Evolutionary conservation across 2,888 invertebrate genomes (phyloP).

Genomic region (Coremacera marginata): DNA sequence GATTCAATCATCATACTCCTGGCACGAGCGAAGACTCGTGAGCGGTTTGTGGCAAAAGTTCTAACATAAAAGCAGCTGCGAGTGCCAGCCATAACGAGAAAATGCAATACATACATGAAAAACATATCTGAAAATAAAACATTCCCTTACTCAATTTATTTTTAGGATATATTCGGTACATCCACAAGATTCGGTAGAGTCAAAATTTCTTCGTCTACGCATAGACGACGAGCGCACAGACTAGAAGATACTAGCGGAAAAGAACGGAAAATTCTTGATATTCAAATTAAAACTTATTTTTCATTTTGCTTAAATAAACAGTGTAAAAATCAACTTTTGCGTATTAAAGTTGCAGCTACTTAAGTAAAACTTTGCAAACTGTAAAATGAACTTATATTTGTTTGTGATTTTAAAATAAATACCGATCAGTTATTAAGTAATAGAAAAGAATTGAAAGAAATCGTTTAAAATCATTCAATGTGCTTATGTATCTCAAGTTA

Average conservation of each 20-base stretch:
- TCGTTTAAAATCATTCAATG: neutral
- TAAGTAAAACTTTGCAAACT: neutral
- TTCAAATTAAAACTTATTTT: neutral
- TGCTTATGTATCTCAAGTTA: constrained; percentile 3
- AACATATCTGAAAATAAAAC: constrained; percentile 51
- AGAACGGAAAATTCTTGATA: constrained; percentile 41
- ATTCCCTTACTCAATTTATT: constrained; percentile 55
- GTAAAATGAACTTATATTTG: too few relatives aligned
- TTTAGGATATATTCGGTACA: constrained; percentile 57
- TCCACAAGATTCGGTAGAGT: constrained; percentile 53
- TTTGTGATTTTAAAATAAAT: neutral
- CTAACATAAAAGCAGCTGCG: neutral
- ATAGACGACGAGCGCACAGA: constrained; percentile 48
- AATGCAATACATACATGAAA: constrained; percentile 23
- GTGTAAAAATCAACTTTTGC: neutral
- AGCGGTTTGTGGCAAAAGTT: neutral
- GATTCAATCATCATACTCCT: neutral
- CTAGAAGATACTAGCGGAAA: constrained; percentile 46
- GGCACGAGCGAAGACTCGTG: constrained; percentile 9
- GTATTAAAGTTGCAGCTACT: neutral
- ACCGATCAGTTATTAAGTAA: neutral
- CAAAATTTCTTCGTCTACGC: constrained; percentile 57
- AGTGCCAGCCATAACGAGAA: neutral
- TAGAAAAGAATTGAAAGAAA: neutral
- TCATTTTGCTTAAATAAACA: neutral